Evolutionary conservation across 2,888 invertebrate species (phyloP).

Genomic region (Sepioteuthis lessoniana): DNA sequence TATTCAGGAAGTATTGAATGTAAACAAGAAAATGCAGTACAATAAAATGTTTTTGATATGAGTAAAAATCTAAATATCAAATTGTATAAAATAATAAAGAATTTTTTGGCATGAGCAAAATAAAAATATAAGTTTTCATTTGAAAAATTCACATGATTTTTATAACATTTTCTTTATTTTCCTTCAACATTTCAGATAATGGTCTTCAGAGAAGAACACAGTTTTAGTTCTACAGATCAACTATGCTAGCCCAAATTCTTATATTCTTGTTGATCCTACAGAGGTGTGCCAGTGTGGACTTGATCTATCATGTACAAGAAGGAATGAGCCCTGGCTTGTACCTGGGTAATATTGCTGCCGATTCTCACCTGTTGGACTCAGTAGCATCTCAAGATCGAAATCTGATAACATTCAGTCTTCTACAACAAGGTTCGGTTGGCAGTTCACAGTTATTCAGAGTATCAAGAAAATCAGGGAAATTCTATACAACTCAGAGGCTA

Average conservation of each 20-base stretch:
- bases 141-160: neutral
- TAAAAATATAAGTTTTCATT: too few relatives aligned
- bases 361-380: neutral
- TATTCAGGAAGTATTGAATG: too few relatives aligned
- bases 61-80: too few relatives aligned
- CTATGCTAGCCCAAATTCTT: slow-evolving; percentile 6
- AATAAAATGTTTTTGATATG: too few relatives aligned
- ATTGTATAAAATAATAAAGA: too few relatives aligned
- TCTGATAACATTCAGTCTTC: neutral
- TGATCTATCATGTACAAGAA: neutral
- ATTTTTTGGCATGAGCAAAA: too few relatives aligned
- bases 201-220: neutral
- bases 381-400: neutral
- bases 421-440: neutral
- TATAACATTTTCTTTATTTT: neutral
- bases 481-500: neutral
- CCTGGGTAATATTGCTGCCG: neutral
- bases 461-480: neutral
- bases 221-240: neutral
- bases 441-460: slow-evolving; percentile 4
- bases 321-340: neutral
- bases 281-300: neutral
- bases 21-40: too few relatives aligned
- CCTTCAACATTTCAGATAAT: neutral
- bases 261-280: too few relatives aligned